phyloP scores from a whole-genome alignment of 35 echinoderm and acorn worm species.

The Lytechinus variegatus region DNA sequence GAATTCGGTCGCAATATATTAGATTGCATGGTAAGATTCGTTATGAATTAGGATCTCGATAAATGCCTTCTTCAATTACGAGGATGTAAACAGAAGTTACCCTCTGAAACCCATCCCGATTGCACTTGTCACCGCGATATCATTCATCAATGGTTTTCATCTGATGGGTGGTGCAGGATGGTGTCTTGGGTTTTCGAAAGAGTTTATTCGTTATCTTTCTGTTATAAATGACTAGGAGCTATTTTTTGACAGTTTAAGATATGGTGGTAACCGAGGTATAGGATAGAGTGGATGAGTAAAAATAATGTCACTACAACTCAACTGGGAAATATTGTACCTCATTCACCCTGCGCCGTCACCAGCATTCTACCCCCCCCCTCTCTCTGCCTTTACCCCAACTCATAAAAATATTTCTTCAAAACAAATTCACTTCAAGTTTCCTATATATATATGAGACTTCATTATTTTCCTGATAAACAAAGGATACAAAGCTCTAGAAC shows the following conservation, averaged over 20 bases:
- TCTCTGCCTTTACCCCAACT: no score
- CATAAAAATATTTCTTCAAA: no score
- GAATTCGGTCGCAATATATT: not conserved
- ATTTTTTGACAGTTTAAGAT: not conserved
- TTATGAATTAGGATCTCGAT: not conserved
- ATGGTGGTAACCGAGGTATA: no score
- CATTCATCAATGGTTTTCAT: not conserved
- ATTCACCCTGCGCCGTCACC: no score
- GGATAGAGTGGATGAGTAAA: no score
- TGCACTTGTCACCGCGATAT: not conserved
- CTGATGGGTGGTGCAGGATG: not conserved
- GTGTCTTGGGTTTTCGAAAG: not conserved
- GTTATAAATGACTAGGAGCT: not conserved
- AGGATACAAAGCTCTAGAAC: no score
- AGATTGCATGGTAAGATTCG: not conserved
- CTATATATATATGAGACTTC: no score
- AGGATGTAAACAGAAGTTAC: not conserved
- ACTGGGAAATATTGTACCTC: no score
- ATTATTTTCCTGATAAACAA: no score
- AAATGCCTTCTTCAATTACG: not conserved
- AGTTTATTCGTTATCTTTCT: not conserved
- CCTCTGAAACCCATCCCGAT: not conserved
- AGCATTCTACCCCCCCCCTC: no score
- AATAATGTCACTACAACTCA: no score
- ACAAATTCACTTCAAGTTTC: no score